A percentile compares a stretch with the other conserved stretches of the same genome.
These are phyloP conservation scores for Ptychodera flava DNA, from an alignment of 35 echinoderm and acorn worm species.

Conservation along the genomic window DNA sequence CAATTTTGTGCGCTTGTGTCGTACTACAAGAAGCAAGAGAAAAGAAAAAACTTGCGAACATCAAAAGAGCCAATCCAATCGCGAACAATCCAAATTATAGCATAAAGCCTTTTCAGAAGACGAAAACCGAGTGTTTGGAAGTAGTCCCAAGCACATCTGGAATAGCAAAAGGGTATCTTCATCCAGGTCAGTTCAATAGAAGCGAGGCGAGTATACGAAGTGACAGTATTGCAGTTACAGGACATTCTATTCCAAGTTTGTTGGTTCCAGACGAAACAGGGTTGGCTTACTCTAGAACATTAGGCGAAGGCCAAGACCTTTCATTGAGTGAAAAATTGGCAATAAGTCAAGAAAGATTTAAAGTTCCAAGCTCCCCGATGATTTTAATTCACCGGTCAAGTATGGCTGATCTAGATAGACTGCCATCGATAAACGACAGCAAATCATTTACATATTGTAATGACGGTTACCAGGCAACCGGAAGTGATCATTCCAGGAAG, in stretches of 20 bases:
- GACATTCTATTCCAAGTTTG: neutral
- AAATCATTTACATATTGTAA: neutral
- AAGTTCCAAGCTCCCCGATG: neutral
- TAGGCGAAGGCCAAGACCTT: neutral
- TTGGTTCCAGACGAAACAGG: neutral
- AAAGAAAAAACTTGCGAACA: neutral
- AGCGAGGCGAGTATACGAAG: neutral
- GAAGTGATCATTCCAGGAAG: neutral
- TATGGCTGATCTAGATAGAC: neutral
- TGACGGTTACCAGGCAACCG: neutral
- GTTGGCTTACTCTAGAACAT: no score
- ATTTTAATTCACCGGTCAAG: neutral
- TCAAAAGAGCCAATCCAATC: neutral
- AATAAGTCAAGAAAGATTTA: neutral
- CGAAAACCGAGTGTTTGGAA: neutral
- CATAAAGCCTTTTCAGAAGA: neutral
- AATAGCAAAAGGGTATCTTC: neutral
- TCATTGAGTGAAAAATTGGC: neutral
- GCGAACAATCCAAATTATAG: neutral
- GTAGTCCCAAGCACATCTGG: neutral
- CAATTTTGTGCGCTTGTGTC: neutral
- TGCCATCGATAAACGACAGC: neutral
- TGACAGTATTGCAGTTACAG: neutral
- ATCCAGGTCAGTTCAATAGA: neutral
- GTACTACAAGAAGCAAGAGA: neutral